Evolutionary conservation across 1,140 invertebrate genomes (phyloP).

Genomic region (Drosophila willistoni): DNA sequence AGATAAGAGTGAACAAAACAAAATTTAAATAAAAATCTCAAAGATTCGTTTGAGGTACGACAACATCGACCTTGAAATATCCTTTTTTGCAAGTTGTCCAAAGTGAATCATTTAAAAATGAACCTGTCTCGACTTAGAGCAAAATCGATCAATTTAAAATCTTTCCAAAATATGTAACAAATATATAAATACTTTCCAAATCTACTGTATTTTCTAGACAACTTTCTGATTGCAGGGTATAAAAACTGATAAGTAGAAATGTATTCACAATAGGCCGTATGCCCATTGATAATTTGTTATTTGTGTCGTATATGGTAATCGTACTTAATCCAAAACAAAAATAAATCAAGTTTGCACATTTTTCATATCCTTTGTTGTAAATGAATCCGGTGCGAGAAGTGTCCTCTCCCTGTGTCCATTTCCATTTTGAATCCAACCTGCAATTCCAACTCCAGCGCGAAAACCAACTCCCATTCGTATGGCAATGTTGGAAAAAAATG

Average conservation of each 20-base stretch:
- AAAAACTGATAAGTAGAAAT: not conserved
- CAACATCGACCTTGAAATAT: slow-evolving; percentile 4
- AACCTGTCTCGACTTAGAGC: too few species aligned
- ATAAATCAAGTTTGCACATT: not conserved
- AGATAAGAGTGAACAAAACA: slow-evolving; percentile 10
- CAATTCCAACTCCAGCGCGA: not conserved
- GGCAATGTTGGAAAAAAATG: slow-evolving; percentile 1
- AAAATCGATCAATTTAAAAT: too few species aligned
- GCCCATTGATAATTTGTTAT: not conserved
- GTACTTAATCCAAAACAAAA: slow-evolving; percentile 4
- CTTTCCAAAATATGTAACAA: too few species aligned
- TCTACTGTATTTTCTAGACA: too few species aligned
- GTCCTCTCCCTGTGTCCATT: not conserved
- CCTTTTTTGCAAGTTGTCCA: not conserved
- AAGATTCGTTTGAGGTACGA: too few species aligned
- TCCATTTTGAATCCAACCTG: not conserved
- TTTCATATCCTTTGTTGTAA: slow-evolving; percentile 3
- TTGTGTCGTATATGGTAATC: not conserved
- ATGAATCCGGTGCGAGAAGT: not conserved
- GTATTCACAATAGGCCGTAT: not conserved
- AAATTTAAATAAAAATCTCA: slow-evolving; percentile 37
- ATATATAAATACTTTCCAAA: too few species aligned
- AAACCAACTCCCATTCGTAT: slow-evolving; percentile 1
- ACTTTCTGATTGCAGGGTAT: too few species aligned
- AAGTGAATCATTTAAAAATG: too few species aligned